phyloP scores from a whole-genome alignment of 2,888 invertebrate species.

The Stramonita haemastoma region DNA sequence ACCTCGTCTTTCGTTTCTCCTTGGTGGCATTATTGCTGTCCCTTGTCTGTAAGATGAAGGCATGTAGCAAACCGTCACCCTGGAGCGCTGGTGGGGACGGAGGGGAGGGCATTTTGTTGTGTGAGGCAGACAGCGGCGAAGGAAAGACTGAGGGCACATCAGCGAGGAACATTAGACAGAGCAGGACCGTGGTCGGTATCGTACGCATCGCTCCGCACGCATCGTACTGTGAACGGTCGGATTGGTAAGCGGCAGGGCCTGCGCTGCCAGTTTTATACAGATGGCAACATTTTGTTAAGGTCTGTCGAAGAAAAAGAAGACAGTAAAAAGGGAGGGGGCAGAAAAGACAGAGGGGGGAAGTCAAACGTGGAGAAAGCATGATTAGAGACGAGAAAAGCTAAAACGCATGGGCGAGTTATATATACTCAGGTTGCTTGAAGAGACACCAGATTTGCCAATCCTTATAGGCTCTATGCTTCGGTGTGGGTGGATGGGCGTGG shows the following conservation, averaged over 20 bases:
- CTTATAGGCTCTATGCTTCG: not conserved
- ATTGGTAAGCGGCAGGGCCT: not conserved
- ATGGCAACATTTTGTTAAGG: not conserved
- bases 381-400: not conserved
- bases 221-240: not conserved
- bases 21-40: not conserved
- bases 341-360: not conserved
- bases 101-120: not conserved
- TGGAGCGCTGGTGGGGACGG: not conserved
- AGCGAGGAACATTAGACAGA: not conserved
- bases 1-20: not conserved
- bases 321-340: not conserved
- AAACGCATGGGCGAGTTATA: slow-evolving; percentile 1
- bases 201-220: slow-evolving; percentile 2
- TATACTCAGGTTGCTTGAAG: not conserved
- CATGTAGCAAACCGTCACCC: not conserved
- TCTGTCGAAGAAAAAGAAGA: not conserved
- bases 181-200: not conserved
- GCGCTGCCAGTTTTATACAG: slow-evolving; percentile 5
- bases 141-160: not conserved
- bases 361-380: not conserved
- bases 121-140: slow-evolving; percentile 5
- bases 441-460: slow-evolving; percentile 12
- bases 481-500: slow-evolving; percentile 17
- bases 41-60: not conserved